Evolutionary conservation across 1,140 invertebrate species (phyloP).

Genomic region (Halesus radiatus): DNA sequence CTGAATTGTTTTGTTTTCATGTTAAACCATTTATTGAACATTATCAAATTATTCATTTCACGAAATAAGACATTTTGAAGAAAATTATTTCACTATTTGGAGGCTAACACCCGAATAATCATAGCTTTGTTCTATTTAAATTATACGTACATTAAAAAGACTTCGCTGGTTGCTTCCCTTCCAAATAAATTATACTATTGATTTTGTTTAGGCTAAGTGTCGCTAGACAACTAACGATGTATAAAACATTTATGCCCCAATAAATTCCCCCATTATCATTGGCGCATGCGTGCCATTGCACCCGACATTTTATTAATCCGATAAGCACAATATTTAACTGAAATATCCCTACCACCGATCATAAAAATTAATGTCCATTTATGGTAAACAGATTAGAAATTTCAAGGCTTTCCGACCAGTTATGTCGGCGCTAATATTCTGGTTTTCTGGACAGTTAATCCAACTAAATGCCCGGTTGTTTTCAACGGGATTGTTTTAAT

Average conservation of each 20-base stretch:
- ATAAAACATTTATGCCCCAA: constrained; percentile 41
- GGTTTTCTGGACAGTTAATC: no score
- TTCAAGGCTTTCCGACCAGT: neutral
- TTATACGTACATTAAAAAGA: no score
- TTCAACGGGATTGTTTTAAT: no score
- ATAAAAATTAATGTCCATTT: constrained; percentile 14
- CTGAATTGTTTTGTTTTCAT: no score
- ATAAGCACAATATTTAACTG: constrained; percentile 16
- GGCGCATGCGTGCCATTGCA: constrained; percentile 14
- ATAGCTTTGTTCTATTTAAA: no score
- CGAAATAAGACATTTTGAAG: no score
- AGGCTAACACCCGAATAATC: no score
- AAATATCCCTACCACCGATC: constrained; percentile 15
- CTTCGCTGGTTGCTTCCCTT: neutral
- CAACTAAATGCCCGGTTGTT: no score
- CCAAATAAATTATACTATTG: constrained; percentile 19
- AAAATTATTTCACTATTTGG: no score
- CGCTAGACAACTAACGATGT: constrained; percentile 27
- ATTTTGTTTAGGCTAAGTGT: constrained; percentile 17
- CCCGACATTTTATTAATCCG: constrained; percentile 8
- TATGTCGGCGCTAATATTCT: neutral
- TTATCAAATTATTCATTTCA: no score
- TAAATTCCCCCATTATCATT: constrained; percentile 23
- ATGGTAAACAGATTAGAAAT: neutral
- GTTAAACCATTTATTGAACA: no score